These are phyloP conservation scores for Malurus leucopterus DNA, from an alignment of 2,797 vertebrate genomes.

Conservation along the genomic window DNA sequence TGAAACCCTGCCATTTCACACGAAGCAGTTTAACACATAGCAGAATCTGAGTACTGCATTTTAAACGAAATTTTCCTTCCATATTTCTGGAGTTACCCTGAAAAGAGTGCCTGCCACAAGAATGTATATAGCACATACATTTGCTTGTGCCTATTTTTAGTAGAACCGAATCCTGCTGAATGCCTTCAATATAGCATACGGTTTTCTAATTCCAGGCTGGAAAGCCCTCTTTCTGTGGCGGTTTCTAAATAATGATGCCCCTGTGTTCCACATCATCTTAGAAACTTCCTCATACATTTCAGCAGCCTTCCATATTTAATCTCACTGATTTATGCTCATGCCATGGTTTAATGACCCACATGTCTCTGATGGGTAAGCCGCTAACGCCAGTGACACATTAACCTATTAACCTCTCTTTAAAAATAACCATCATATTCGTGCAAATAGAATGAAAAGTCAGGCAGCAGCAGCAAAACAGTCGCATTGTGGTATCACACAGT, in stretches of 20 bases:
- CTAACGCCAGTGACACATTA: conserved; percentile 44
- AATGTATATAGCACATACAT: background rate
- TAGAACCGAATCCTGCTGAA: background rate
- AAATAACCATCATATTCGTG: conserved; percentile 1
- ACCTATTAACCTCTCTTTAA: conserved; percentile 56
- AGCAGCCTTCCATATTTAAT: conserved; percentile 13
- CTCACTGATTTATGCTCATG: conserved; percentile 23
- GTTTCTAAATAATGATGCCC: background rate
- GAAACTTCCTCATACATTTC: conserved; percentile 35
- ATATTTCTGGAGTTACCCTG: background rate
- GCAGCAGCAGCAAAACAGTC: background rate
- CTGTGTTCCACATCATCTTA: background rate
- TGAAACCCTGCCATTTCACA: background rate
- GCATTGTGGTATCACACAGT: background rate
- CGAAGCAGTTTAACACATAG: background rate
- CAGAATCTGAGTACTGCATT: background rate
- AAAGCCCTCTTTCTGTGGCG: background rate
- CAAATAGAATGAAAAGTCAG: conserved; percentile 3
- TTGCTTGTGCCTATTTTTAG: background rate
- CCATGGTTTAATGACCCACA: conserved; percentile 15
- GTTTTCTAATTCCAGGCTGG: background rate
- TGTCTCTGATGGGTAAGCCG: conserved; percentile 21
- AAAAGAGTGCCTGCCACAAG: background rate
- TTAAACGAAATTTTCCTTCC: background rate
- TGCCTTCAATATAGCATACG: background rate